A percentile compares a stretch with the other conserved stretches of the same genome.
These are phyloP conservation scores for Carposina sasakii DNA, from an alignment of 1,140 invertebrate species.

Conservation along the genomic window DNA sequence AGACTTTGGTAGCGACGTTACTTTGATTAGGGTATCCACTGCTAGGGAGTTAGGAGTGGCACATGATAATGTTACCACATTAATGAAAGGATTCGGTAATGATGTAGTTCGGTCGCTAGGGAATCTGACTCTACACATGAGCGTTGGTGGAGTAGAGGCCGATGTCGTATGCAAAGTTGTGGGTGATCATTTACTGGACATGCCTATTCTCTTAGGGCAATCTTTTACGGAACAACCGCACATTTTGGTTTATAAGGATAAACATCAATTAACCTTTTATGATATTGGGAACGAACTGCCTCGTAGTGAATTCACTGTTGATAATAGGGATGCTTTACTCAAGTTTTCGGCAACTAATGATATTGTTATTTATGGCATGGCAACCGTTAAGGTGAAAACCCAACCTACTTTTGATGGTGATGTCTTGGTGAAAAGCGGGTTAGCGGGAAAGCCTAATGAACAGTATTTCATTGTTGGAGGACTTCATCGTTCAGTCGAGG, in stretches of 20 bases:
- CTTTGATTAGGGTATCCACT: not conserved
- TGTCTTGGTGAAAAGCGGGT: not conserved
- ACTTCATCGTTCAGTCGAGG: not conserved
- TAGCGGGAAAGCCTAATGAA: slow-evolving; percentile 1
- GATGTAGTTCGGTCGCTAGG: slow-evolving; percentile 2
- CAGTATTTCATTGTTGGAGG: slow-evolving; percentile 3
- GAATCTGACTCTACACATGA: not conserved
- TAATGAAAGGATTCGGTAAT: slow-evolving; percentile 9
- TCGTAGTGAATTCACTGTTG: not conserved
- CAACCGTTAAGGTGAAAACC: not conserved
- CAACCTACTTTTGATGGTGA: not conserved
- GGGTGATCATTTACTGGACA: slow-evolving; percentile 4
- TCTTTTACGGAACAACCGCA: slow-evolving; percentile 9
- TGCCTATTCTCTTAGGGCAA: slow-evolving; percentile 8
- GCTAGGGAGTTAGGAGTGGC: not conserved
- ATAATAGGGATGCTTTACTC: not conserved
- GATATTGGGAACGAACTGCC: not conserved
- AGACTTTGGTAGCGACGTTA: slow-evolving; percentile 7
- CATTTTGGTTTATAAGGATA: slow-evolving; percentile 1
- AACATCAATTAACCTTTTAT: not conserved
- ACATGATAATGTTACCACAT: not conserved
- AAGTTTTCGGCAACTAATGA: not conserved
- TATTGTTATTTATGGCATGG: not conserved
- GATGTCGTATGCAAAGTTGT: slow-evolving; percentile 4
- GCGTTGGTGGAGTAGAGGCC: not conserved